phyloP scores from a whole-genome alignment of 2,888 invertebrate species.

The Eretmocerus hayati region DNA sequence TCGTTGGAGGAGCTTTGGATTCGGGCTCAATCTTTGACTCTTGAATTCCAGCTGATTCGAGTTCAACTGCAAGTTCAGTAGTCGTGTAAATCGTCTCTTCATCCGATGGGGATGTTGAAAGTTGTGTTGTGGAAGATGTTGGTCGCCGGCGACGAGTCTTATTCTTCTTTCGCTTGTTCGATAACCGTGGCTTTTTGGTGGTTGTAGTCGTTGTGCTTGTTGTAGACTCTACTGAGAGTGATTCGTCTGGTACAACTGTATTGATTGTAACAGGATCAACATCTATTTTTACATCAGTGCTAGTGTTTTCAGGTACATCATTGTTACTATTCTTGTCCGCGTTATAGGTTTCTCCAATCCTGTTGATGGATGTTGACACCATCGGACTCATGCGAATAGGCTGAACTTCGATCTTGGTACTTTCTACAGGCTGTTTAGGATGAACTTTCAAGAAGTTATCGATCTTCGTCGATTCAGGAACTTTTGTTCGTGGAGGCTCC shows the following conservation, averaged over 20 bases:
- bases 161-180: constrained; percentile 49
- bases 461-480: constrained; percentile 25
- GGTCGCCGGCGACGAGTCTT: constrained; percentile 57
- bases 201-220: constrained; percentile 45
- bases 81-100: constrained; percentile 13
- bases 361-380: constrained; percentile 34
- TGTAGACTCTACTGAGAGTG: neutral
- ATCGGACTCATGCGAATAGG: constrained; percentile 35
- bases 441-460: constrained; percentile 37
- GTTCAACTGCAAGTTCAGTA: constrained; percentile 7
- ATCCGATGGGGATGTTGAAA: constrained; percentile 20
- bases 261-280: constrained; percentile 41
- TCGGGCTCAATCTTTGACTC: constrained; percentile 46
- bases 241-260: constrained; percentile 40
- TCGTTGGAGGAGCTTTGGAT: constrained; percentile 37
- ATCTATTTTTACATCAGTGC: constrained; percentile 36
- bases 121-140: constrained; percentile 37
- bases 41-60: constrained; percentile 26
- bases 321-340: constrained; percentile 37
- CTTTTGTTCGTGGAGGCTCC: constrained; percentile 24
- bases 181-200: constrained; percentile 46
- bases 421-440: constrained; percentile 34
- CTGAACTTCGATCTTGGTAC: constrained; percentile 34
- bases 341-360: constrained; percentile 29
- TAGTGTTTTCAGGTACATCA: constrained; percentile 48